A percentile compares a stretch with the other conserved stretches of the same genome.
Evolutionary conservation across 2,113 vertebrate genomes (phyloP).

Genomic region (Urocynchramus pylzowi): DNA sequence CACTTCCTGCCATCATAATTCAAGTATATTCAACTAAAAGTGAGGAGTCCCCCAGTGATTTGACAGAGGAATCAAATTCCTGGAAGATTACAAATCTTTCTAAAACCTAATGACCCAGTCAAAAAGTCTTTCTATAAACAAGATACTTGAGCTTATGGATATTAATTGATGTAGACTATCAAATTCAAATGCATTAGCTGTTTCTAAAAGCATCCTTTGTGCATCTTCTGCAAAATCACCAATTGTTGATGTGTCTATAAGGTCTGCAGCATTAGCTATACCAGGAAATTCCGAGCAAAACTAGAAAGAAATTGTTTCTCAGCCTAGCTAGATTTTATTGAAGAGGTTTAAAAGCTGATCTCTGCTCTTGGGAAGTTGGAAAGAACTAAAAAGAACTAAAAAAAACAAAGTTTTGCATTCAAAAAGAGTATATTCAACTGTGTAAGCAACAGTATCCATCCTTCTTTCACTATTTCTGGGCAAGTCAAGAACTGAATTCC

Average conservation of each 20-base stretch:
- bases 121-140: conserved; percentile 45
- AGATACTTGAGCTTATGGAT: conserved; percentile 38
- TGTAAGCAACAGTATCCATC: background rate
- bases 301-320: background rate
- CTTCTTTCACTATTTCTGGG: background rate
- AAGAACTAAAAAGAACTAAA: background rate
- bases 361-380: background rate
- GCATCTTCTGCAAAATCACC: background rate
- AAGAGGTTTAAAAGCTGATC: background rate
- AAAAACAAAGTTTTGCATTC: background rate
- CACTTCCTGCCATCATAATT: background rate
- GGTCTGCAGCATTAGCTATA: background rate
- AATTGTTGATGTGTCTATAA: background rate
- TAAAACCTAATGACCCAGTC: conserved; percentile 38
- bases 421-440: background rate
- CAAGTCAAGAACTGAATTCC: background rate
- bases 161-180: conserved; percentile 51
- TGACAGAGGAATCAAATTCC: conserved; percentile 10
- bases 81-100: conserved; percentile 34
- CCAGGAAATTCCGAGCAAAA: background rate
- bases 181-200: conserved; percentile 24
- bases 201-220: background rate
- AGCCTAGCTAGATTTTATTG: background rate
- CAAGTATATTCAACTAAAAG: background rate
- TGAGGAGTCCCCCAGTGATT: background rate